Base-by-base conservation (phyloP, 2,797 vertebrate genomes). In the Jordanella pulchra region DNA sequence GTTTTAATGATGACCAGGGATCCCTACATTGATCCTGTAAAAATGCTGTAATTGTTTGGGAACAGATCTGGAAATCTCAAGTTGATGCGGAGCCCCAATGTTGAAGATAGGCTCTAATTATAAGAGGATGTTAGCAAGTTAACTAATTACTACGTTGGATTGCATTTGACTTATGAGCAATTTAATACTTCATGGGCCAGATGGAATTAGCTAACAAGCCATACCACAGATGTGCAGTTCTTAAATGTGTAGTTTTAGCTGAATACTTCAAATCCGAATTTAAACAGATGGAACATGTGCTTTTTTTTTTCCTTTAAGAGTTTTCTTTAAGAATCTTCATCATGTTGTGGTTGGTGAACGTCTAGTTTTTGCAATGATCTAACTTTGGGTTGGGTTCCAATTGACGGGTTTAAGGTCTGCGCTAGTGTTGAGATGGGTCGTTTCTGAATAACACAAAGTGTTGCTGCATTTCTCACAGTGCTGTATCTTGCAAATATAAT, bases 171-270 rank as follows among this genome's bases (percentile, higher is more conserved):
- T 63, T 63, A 63, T 25, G 60, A 63, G 35, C 60, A 63, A 44
- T 25, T 63, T 25, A 63, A 63, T 63, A 63, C 60, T 63, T 63
- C 39, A 63, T 63, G 35, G 60, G 35, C 60, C 58, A 63, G 60
- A 63, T 63, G 60, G 60, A 44, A 44, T 25, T 3, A 63, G 39
- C 5, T 25, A 18, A 39, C 58, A 39, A 18, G 10, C 58, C 4
- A 39, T 42, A 63, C 25, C 5, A 42, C 60, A 54, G 53, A 54
- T 63, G 42, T 63, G 39, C 13, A 42, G 13, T 44, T 42, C 35
- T 44, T 25, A 42, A 44, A 25, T 44, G 60, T 25, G 60, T 44
- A 25, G 35, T 63, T 42, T 63, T 44, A 3, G 60, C 60, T 63
- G 60, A 63, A 0, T n/a, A 42, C 39, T 61, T 61, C n/a, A 2